Base-by-base conservation (phyloP, 2,888 invertebrate species). In the Athetis lepigone region DNA sequence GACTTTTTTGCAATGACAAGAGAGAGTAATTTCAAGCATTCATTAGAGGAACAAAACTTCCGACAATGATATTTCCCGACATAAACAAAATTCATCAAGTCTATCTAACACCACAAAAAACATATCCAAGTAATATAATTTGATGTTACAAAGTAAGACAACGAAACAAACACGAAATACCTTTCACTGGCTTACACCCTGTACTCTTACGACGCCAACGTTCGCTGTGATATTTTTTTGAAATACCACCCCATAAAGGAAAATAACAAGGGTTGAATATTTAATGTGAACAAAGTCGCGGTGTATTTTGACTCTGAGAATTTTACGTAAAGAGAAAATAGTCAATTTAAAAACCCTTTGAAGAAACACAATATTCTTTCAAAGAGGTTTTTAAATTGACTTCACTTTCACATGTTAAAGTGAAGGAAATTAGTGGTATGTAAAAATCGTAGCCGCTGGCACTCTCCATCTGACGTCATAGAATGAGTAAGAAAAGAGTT, bases 311-410 rank as follows among this genome's bases (percentile, higher is more conserved):
- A 11, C 13, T 13, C 4, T 33, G 2, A 33, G 9, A 19, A 13
- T 9, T 13, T 19, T 13, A 37, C 2, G 7, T 25, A 45, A 54
- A 56, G 0, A 11, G 1, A 37, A 40, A 51, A 64, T 47, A 52
- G n/a, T 39, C n/a, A 27, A 54, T 47, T 73, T 36, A 45, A 66
- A 62, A 43, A 23, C 42, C 18, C 33, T 64, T 66, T 45, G 43
- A 50, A 55, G 49, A 55, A 21, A 16, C 33, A 33, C 33, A 11
- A 33, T 33, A 13, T 13, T 33, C 4, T 13, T 33, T 13, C 33
- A 13, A 13, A 33, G 33, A 33, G 33, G 4, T 3, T 33, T 33
- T 13, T 33, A 33, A 33, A 33, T 13, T 13, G 33, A 33, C 11
- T 33, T 33, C 13, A 33, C 33, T 13, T 33, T 33, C 13, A 33